Base-by-base conservation (phyloP, 1,140 invertebrate species). In the Mercenaria mercenaria region DNA sequence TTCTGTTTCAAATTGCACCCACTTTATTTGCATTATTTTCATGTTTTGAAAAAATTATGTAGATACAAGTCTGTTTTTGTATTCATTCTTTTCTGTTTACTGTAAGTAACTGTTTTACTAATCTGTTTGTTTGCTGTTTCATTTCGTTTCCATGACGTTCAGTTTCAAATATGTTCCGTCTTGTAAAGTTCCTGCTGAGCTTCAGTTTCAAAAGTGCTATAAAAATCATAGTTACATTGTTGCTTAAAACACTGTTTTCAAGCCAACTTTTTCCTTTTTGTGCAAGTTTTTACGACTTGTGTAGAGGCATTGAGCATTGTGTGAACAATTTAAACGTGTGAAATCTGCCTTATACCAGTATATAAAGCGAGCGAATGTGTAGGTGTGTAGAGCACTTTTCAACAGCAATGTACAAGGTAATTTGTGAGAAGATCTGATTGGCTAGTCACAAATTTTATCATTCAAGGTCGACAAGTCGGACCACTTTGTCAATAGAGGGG, bases 351-450 rank as follows among this genome's bases (percentile, higher is more conserved):
- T n/a, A 43, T 43, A 41, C 80, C 50, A 26, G 26, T 29, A 26
- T 32, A 29, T 82, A 67, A 67, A 41, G 80, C 43, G 32, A 13
- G 39, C 0, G 29, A 23, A 32, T 39, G 37, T 64, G 80, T 82
- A 82, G 80, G 80, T 59, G 80, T 32, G 80, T 43, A 82, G 80
- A 82, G 80, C 80, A 82, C n/a, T 82, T 82, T 82, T 82, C 80
- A 82, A 61, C 80, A 82, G 80, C 80, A 82, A 67, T 82, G 34
- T 72, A 50, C 23, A 23, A 23, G 26, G 20, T 10, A 76, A 52
- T 0, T 0, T 32, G n/a, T 47, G 6, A 29, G 1, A 1, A 79
- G n/a, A 23, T 34, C 50, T 79, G 47, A 79, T 6, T 26, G n/a
- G 43, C 76, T 79, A 79, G 76, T 79, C 76, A 56, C 23, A 3